phyloP scores from a whole-genome alignment of 2,888 invertebrate species.

The Apotomis capreana region DNA sequence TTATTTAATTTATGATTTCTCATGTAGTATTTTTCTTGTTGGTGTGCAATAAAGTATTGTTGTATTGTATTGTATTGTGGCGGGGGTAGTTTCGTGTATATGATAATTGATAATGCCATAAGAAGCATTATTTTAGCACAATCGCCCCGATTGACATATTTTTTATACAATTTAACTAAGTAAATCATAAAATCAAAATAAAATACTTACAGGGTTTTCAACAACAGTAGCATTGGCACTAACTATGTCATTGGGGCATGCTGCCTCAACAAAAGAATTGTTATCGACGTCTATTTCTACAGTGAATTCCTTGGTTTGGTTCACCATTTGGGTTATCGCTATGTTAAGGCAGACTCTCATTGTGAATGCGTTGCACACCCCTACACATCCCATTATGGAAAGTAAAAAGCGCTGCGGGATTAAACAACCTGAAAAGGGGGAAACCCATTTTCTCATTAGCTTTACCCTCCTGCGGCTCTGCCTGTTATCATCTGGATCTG shows the following conservation, averaged over 20 bases:
- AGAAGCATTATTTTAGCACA: too few species aligned
- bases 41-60: too few species aligned
- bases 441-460: neutral
- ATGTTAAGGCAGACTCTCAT: constrained; percentile 36
- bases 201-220: constrained; percentile 38
- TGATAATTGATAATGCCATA: too few species aligned
- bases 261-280: constrained; percentile 4
- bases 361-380: constrained; percentile 39
- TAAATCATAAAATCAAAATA: too few species aligned
- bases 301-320: constrained; percentile 29
- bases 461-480: too few species aligned
- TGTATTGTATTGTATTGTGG: too few species aligned
- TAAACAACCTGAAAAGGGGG: constrained; percentile 27
- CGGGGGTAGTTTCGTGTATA: too few species aligned
- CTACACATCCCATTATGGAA: constrained; percentile 29
- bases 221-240: constrained; percentile 15
- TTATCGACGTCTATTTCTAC: constrained; percentile 1
- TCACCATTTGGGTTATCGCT: constrained; percentile 40
- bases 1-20: too few species aligned
- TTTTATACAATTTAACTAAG: too few species aligned
- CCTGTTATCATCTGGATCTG: too few species aligned
- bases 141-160: neutral
- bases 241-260: constrained; percentile 27
- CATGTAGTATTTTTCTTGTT: too few species aligned
- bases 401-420: constrained; percentile 38